These are phyloP conservation scores for Acanthurus leucopareius DNA, from an alignment of 2,797 vertebrate species.

Conservation along the genomic window DNA sequence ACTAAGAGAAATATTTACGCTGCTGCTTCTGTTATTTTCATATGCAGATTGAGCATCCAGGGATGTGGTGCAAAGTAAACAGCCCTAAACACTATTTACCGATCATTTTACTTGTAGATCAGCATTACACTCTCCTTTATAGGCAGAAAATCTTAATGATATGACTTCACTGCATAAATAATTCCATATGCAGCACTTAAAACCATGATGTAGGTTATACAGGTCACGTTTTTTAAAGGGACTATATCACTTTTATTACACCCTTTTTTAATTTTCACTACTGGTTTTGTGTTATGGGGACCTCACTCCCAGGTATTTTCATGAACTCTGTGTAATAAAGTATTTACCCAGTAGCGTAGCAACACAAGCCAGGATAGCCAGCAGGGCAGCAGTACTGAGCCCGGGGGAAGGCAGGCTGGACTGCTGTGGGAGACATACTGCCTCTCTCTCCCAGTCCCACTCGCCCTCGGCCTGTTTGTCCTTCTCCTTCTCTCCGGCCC, in stretches of 20 bases:
- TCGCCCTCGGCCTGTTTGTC: conserved; percentile 79
- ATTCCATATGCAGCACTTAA: conserved; percentile 15
- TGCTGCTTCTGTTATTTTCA: conserved; percentile 71
- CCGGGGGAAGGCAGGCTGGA: conserved; percentile 87
- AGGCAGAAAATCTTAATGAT: conserved; percentile 38
- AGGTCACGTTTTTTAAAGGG: background rate
- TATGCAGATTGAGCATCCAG: conserved; percentile 72
- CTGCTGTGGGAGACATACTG: conserved; percentile 86
- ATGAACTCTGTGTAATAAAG: background rate
- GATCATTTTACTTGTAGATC: conserved; percentile 67
- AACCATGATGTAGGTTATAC: conserved; percentile 8
- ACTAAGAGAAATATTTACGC: conserved; percentile 74
- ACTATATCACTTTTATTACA: background rate
- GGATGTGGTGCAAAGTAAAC: conserved; percentile 66
- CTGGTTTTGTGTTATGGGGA: background rate
- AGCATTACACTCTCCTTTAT: conserved; percentile 58
- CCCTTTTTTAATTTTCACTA: no score
- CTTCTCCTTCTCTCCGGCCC: conserved; percentile 83
- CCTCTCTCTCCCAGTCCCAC: conserved; percentile 85
- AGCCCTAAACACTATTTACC: conserved; percentile 69
- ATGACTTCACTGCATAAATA: conserved; percentile 31
- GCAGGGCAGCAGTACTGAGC: conserved; percentile 92
- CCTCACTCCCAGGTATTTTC: background rate
- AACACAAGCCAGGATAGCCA: conserved; percentile 92
- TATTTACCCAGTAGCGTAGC: conserved; percentile 91